A percentile compares a stretch with the other conserved stretches of the same genome.
phyloP scores from a whole-genome alignment of 2,797 vertebrate genomes.

The Channallabes apus region DNA sequence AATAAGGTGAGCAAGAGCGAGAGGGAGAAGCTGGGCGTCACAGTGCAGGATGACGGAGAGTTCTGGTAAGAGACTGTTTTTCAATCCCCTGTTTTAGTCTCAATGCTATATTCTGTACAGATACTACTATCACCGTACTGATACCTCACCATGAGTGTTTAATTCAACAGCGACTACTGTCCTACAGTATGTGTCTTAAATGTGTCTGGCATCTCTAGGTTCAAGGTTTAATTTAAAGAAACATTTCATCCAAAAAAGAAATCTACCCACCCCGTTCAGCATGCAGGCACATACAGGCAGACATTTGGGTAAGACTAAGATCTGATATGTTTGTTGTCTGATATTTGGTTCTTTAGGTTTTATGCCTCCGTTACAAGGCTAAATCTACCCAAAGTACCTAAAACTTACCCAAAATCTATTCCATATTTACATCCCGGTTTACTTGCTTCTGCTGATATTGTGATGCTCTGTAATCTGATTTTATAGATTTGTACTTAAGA shows the following conservation, averaged over 20 bases:
- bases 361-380: no score
- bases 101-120: not conserved
- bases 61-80: constrained; percentile 82
- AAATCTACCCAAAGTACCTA: not conserved
- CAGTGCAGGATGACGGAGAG: constrained; percentile 90
- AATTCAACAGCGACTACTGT: not conserved
- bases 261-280: not conserved
- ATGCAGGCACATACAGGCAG: no score
- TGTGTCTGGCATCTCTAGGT: no score
- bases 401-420: not conserved
- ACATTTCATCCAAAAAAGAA: not conserved
- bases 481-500: not conserved
- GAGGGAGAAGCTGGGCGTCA: constrained; percentile 87
- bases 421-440: not conserved
- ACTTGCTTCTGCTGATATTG: not conserved
- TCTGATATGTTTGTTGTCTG: not conserved
- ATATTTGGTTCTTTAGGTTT: no score
- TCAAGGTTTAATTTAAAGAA: not conserved
- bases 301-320: not conserved
- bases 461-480: not conserved
- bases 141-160: not conserved
- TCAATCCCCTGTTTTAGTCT: not conserved
- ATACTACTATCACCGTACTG: not conserved
- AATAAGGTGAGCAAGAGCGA: constrained; percentile 91
- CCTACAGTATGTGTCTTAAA: not conserved